A percentile compares a stretch with the other conserved stretches of the same genome.
Conservation (phyloP, 2,888 invertebrate species). For the Trichopria drosophilae region DNA sequence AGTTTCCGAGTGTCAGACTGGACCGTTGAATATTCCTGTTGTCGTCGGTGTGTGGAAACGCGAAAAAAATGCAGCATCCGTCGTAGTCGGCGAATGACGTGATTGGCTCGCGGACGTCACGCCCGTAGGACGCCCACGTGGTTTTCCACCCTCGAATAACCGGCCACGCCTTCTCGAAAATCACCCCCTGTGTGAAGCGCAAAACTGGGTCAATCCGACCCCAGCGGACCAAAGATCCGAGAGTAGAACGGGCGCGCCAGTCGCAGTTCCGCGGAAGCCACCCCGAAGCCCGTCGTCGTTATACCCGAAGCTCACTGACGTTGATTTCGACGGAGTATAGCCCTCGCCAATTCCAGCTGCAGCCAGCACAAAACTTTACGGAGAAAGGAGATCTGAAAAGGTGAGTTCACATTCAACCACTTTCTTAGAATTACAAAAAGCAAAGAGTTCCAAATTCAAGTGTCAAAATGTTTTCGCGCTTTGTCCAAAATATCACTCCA, state of each 20-base stretch:
- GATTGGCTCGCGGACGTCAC: slow-evolving; percentile 43
- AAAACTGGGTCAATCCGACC: slow-evolving; percentile 50
- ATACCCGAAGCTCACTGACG: no score
- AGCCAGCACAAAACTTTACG: slow-evolving; percentile 21
- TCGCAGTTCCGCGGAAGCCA: slow-evolving; percentile 56
- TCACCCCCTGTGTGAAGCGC: slow-evolving; percentile 37
- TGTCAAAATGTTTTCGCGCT: no score
- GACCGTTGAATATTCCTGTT: slow-evolving; percentile 14
- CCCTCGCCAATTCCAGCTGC: slow-evolving; percentile 14
- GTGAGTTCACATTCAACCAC: slow-evolving; percentile 11
- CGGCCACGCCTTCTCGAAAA: slow-evolving; percentile 43
- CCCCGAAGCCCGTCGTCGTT: slow-evolving; percentile 52
- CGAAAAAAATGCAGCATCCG: slow-evolving; percentile 8
- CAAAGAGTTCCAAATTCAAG: no score
- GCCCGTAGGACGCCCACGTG: slow-evolving; percentile 41
- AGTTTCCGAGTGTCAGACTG: slow-evolving; percentile 27
- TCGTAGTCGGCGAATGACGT: slow-evolving; percentile 14
- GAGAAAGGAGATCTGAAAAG: slow-evolving; percentile 8
- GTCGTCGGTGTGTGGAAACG: slow-evolving; percentile 17
- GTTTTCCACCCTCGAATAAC: slow-evolving; percentile 24
- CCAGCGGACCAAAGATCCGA: slow-evolving; percentile 29
- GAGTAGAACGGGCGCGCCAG: slow-evolving; percentile 37
- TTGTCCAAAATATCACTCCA: no score
- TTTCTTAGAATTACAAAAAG: no score
- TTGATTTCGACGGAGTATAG: slow-evolving; percentile 25